Base-by-base conservation (phyloP, 2,888 invertebrate genomes). In the Autographa pulchrina region DNA sequence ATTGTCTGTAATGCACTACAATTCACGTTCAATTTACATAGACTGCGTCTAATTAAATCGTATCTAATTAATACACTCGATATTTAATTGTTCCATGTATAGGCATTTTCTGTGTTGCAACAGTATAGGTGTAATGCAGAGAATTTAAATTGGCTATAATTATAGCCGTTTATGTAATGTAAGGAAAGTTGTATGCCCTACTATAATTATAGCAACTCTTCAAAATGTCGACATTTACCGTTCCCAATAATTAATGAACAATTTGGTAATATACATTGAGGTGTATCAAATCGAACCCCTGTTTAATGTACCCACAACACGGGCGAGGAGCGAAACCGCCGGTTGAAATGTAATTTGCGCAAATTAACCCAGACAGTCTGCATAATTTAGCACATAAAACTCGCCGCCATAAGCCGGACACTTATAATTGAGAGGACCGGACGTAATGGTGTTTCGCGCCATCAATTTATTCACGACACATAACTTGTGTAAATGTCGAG, bases 311-410 rank as follows among this genome's bases (percentile, higher is more conserved):
- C 68, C 68, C 70, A 72, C 72, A 66, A 70, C 59, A 66, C 73
- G 70, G 65, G 61, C 63, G 68, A 77, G 63, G 72, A 78, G 83
- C 81, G 82, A 85, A 82, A 83, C 85, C 78, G 74, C 78, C 70
- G 77, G 74, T 85, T 83, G 81, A 84, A 80, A 86, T 78, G 84
- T 87, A 89, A 89, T 89, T 89, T 89, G 85, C 85, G 82, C 88
- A 87, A 88, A 89, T 88, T 90, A 89, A 87, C 84, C 81, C 79
- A 70, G 84, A 87, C 90, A 89, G 89, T 89, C 85, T 83, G 84
- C 84, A 85, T 85, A 89, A 90, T 89, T 92, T 89, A 89, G 86
- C 76, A 86, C 87, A 86, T 85, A 88, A 88, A 90, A 85, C 87
- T 82, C 78, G 84, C 87, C 81, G 73, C 80, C 74, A 78, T 82